These are phyloP conservation scores for Cantharis rustica DNA, from an alignment of 2,888 invertebrate species.

Conservation along the genomic window DNA sequence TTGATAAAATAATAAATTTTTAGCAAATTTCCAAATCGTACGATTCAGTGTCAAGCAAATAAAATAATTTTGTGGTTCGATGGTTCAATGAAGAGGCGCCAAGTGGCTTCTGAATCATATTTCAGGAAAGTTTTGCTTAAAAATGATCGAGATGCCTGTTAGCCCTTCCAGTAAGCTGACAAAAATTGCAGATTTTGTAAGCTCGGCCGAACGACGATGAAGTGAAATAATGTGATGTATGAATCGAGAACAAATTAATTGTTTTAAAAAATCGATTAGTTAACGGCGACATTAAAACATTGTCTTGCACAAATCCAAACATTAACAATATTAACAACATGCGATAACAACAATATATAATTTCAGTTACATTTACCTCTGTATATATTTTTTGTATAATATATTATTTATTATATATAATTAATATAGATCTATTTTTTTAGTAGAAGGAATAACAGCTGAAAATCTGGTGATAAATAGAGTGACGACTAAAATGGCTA, in stretches of 20 bases:
- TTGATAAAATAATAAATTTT: neutral
- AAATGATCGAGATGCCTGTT: no score
- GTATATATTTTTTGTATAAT: conserved; percentile 42
- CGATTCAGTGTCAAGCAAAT: neutral
- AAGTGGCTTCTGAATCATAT: no score
- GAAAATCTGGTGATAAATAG: conserved; percentile 43
- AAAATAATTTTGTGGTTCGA: neutral
- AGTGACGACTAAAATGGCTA: conserved; percentile 41
- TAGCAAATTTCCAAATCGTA: no score
- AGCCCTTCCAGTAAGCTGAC: no score
- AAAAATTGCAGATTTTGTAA: no score
- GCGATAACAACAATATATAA: conserved; percentile 57
- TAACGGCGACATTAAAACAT: conserved; percentile 46
- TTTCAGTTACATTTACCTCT: conserved; percentile 43
- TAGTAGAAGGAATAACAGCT: conserved; percentile 48
- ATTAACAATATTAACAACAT: conserved; percentile 59
- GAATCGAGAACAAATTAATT: neutral
- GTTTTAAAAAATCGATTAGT: conserved; percentile 40
- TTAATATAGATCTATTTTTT: conserved; percentile 43
- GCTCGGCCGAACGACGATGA: no score
- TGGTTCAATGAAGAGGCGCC: no score
- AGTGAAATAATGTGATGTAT: neutral
- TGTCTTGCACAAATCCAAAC: conserved; percentile 49
- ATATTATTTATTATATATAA: conserved; percentile 31
- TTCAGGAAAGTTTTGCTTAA: no score